Conservation (phyloP, 1,140 invertebrate genomes). For the Psix sp. region DNA sequence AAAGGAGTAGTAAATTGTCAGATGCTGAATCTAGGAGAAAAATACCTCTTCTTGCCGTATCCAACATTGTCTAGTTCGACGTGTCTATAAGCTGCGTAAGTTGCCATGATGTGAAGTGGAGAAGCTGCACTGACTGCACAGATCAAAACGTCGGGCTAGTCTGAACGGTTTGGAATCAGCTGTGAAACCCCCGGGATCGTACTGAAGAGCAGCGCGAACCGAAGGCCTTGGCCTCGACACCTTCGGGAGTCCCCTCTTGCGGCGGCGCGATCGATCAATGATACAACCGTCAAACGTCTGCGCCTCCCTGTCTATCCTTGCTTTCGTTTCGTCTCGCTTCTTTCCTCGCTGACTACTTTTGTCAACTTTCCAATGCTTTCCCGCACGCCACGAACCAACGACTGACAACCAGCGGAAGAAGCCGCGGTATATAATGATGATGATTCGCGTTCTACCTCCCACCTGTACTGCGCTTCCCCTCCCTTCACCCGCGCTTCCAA, state of each 20-base stretch:
- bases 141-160: constrained; percentile 1
- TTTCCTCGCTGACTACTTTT: not conserved
- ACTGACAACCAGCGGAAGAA: constrained; percentile 54
- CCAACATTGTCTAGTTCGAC: constrained; percentile 84
- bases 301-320: constrained; percentile 7
- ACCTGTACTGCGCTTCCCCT: constrained; percentile 35
- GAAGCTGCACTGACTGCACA: not conserved
- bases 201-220: constrained; percentile 18
- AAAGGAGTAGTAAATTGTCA: not conserved
- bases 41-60: constrained; percentile 83
- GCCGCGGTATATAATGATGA: constrained; percentile 64
- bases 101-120: constrained; percentile 78
- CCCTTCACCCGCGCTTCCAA: constrained; percentile 8
- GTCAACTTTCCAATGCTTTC: not conserved
- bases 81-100: constrained; percentile 83
- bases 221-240: constrained; percentile 58
- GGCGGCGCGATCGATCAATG: constrained; percentile 32
- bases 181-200: constrained; percentile 42
- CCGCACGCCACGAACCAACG: constrained; percentile 40
- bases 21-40: not conserved
- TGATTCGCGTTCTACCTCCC: constrained; percentile 56
- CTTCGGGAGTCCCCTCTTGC: constrained; percentile 47
- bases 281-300: constrained; percentile 9
- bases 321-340: constrained; percentile 19
- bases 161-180: constrained; percentile 33